Percentiles rank a stretch among this genome's conserved stretches.
Evolutionary conservation across 2,113 vertebrate genomes (phyloP).

Genomic region (Natator depressus): DNA sequence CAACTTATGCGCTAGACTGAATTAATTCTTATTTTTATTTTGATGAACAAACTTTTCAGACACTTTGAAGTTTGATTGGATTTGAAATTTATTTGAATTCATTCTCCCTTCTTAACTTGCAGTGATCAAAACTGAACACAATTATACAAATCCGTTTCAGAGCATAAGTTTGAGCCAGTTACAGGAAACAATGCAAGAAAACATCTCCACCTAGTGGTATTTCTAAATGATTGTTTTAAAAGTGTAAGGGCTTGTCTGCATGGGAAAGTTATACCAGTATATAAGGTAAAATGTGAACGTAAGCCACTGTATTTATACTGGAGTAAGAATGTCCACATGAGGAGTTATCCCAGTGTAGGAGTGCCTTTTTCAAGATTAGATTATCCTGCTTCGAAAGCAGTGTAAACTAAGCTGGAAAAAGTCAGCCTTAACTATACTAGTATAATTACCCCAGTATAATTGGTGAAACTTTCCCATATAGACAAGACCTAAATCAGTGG

Average conservation of each 20-base stretch:
- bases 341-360: rapidly evolving
- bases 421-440: background rate
- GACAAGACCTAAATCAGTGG: rapidly evolving
- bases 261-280: background rate
- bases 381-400: background rate
- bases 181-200: background rate
- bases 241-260: background rate
- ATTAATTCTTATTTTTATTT: background rate
- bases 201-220: constrained; percentile 61
- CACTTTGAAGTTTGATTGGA: background rate
- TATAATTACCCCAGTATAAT: rapidly evolving
- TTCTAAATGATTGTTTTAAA: background rate
- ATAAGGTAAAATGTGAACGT: background rate
- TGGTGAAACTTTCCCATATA: background rate
- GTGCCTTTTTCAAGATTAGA: background rate
- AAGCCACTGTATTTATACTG: background rate
- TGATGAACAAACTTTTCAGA: background rate
- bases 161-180: rapidly evolving
- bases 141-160: rapidly evolving
- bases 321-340: background rate
- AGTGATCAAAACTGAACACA: background rate
- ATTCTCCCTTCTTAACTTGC: background rate
- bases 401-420: background rate
- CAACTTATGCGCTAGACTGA: rapidly evolving
- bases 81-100: background rate